Base-by-base conservation (phyloP, 2,888 invertebrate genomes). In the Drosophila subquinaria region DNA sequence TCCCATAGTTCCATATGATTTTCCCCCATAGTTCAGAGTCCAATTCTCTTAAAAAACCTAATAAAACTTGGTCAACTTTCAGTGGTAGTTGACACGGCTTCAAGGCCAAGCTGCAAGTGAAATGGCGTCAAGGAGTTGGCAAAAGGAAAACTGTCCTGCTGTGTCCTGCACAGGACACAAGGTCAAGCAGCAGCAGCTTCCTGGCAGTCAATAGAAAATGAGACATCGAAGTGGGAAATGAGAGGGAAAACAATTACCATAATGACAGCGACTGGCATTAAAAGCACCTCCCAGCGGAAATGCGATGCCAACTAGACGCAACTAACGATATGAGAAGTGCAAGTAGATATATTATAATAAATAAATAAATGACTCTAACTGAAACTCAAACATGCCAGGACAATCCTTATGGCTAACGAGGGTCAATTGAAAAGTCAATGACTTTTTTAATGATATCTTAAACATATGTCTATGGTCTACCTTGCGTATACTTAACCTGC, bases 41-140 rank as follows among this genome's bases (percentile, higher is more conserved):
- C 36, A 42, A 15, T 43, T 51, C 69, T 70, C 77, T 67, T 61
- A 40, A 66, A 66, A 40, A 67, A 68, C 40, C 63, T 50, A 75
- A 88, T 88, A 84, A 84, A 84, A 83, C 74, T 88, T 82, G 72
- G 68, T 70, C 83, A 76, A 88, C 89, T 86, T 80, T 74, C 76
- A 68, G 65, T 71, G 81, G 67, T 67, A 51, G 51, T 45, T 68
- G 61, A 62, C 64, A 67, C 45, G 17, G 23, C 55, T 45, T 68
- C 82, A 86, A 76, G 82, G 86, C 13, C 47, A 52, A 43, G n/a
- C 13, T 11, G 15, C 30, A 36, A 47, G 48, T 30, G 63, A 50
- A 53, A 55, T 30, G 50, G 27, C 35, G 15, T n/a, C 15, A n/a
- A 27, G 23, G 4, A 53, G 11, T 11, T 13, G 38, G 17, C 36